phyloP scores from a whole-genome alignment of 2,113 vertebrate species.

The Mustela lutreola region DNA sequence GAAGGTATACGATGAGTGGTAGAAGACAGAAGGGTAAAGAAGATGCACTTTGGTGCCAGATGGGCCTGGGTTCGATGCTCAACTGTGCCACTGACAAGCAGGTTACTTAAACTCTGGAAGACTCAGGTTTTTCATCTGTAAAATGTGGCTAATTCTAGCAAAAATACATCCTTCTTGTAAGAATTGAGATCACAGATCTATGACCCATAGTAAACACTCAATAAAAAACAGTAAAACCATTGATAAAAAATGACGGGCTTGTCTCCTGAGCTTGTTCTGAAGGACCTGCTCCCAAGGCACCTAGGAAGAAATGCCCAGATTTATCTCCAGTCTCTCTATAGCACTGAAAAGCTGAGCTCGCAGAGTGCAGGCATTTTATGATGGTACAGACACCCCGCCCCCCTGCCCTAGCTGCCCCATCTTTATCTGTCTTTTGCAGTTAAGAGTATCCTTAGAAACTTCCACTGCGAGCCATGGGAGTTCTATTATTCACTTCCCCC shows the following conservation, averaged over 20 bases:
- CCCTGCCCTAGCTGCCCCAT: not conserved
- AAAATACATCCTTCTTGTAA: not conserved
- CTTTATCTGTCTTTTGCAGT: slow-evolving; percentile 80
- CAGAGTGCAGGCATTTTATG: not conserved
- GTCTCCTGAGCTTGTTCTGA: not conserved
- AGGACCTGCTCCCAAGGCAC: not conserved
- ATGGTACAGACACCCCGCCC: not conserved
- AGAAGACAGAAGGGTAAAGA: not conserved
- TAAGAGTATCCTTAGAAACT: slow-evolving; percentile 87
- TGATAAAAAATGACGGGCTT: not conserved
- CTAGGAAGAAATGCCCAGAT: not conserved
- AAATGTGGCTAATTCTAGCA: not conserved
- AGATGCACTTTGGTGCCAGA: not conserved
- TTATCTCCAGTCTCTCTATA: not conserved
- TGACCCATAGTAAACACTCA: not conserved
- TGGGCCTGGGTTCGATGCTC: not conserved
- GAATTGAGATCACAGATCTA: not conserved
- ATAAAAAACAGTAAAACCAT: not conserved
- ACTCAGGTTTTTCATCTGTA: not conserved
- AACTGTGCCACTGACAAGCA: not conserved
- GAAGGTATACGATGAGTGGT: not conserved
- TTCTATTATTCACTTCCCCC: slow-evolving; percentile 88
- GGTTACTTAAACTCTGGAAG: not conserved
- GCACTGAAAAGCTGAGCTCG: not conserved
- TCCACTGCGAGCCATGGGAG: slow-evolving; percentile 83